These are phyloP conservation scores for Atractosteus spatula DNA, from an alignment of 2,113 vertebrate species.

Conservation along the genomic window DNA sequence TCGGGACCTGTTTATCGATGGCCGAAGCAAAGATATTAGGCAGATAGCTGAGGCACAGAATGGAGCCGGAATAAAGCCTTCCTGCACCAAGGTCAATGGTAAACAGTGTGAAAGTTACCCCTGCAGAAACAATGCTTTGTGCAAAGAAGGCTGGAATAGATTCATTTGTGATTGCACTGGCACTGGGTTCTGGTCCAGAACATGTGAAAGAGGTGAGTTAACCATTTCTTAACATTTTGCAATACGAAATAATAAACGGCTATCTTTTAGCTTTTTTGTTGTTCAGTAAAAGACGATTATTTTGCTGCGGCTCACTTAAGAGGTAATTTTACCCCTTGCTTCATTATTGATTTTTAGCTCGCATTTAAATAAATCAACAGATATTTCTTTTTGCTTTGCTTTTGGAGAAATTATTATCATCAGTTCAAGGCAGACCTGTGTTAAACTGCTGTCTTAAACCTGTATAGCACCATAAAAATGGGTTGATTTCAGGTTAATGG, in stretches of 20 bases:
- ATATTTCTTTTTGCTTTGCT: not conserved
- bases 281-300: slow-evolving; percentile 23
- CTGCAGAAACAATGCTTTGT: slow-evolving; percentile 85
- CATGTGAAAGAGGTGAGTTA: slow-evolving; percentile 85
- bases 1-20: slow-evolving; percentile 92
- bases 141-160: slow-evolving; percentile 96
- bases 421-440: too few species aligned
- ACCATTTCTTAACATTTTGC: not conserved
- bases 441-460: too few species aligned
- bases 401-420: too few species aligned
- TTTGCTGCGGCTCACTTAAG: not conserved
- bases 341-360: not conserved
- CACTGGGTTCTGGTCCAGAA: slow-evolving; percentile 87
- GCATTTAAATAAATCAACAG: not conserved
- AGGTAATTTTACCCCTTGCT: not conserved
- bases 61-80: slow-evolving; percentile 80
- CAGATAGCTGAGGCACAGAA: slow-evolving; percentile 90
- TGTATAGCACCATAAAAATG: too few species aligned
- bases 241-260: not conserved
- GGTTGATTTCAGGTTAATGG: too few species aligned
- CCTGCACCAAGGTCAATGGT: slow-evolving; percentile 77
- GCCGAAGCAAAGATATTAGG: slow-evolving; percentile 92
- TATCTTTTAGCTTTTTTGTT: slow-evolving; percentile 21
- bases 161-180: slow-evolving; percentile 94
- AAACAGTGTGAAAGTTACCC: slow-evolving; percentile 92